A percentile compares a stretch with the other conserved stretches of the same genome.
Evolutionary conservation across 2,888 invertebrate genomes (phyloP).

Genomic region (Disparrhopalites patrizii): DNA sequence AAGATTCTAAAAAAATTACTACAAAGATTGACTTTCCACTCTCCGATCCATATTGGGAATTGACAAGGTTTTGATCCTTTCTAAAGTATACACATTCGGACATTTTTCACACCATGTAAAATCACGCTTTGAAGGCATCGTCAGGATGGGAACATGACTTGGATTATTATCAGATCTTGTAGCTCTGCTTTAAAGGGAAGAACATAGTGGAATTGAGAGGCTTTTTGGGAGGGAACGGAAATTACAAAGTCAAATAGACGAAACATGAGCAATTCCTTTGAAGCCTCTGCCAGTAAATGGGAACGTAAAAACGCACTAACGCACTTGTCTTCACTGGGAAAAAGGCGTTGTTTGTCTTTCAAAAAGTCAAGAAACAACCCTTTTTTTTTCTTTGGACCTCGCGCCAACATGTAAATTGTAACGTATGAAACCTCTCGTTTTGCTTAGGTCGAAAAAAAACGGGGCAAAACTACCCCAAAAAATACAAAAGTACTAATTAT

Average conservation of each 20-base stretch:
- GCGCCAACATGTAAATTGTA: background rate
- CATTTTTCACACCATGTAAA: slow-evolving; percentile 5
- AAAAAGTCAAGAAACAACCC: no score
- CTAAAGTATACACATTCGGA: slow-evolving; percentile 11
- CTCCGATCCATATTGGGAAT: slow-evolving; percentile 23
- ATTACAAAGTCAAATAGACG: slow-evolving; percentile 5
- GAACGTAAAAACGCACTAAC: no score
- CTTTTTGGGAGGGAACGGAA: slow-evolving; percentile 1
- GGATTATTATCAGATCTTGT: background rate
- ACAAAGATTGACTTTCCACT: slow-evolving; percentile 15
- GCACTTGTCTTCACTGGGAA: no score
- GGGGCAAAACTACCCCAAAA: no score
- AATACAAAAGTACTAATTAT: no score
- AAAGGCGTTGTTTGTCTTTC: slow-evolving; percentile 1
- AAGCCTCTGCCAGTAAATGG: no score
- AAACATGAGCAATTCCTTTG: background rate
- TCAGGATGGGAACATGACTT: background rate
- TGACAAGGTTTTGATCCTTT: no score
- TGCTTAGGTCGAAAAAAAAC: no score
- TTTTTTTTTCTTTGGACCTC: no score
- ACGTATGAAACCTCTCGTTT: no score
- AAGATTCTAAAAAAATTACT: background rate
- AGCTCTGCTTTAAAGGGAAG: background rate
- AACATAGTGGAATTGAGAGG: no score
- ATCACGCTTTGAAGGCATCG: background rate